Conservation (phyloP, 2,113 vertebrate genomes). For the Phyllostomus hastatus region DNA sequence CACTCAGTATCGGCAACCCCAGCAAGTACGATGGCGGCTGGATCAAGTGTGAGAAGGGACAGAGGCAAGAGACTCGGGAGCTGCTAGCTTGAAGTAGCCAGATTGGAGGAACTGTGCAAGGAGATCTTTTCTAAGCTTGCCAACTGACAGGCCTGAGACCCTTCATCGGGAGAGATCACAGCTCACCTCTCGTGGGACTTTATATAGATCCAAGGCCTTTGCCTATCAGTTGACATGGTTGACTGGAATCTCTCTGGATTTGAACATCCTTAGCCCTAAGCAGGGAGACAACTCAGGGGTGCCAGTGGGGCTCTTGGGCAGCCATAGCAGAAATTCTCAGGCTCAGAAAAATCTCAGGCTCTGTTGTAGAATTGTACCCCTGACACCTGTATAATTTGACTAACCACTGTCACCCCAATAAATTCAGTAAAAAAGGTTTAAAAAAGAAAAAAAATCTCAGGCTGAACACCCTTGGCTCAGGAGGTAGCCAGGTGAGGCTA, state of each 20-base stretch:
- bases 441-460: background rate
- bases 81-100: slow-evolving; percentile 60
- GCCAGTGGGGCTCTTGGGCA: background rate
- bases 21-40: slow-evolving; percentile 44
- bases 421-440: background rate
- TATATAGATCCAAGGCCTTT: slow-evolving; percentile 59
- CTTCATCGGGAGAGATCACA: slow-evolving; percentile 63
- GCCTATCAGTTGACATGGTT: slow-evolving; percentile 42
- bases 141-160: slow-evolving; percentile 55
- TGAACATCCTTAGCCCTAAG: slow-evolving; percentile 28
- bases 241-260: slow-evolving; percentile 50
- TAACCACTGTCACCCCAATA: background rate
- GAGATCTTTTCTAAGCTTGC: slow-evolving; percentile 59
- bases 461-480: background rate
- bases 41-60: slow-evolving; percentile 65
- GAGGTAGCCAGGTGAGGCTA: background rate
- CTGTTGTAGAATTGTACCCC: background rate
- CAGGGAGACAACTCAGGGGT: background rate
- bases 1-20: slow-evolving; percentile 62
- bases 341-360: background rate
- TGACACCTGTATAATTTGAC: background rate
- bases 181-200: slow-evolving; percentile 56
- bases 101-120: slow-evolving; percentile 59
- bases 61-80: slow-evolving; percentile 58
- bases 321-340: background rate